A percentile compares a stretch with the other conserved stretches of the same genome.
Conservation (phyloP, 2,888 invertebrate genomes). For the Nemoura dubitans region DNA sequence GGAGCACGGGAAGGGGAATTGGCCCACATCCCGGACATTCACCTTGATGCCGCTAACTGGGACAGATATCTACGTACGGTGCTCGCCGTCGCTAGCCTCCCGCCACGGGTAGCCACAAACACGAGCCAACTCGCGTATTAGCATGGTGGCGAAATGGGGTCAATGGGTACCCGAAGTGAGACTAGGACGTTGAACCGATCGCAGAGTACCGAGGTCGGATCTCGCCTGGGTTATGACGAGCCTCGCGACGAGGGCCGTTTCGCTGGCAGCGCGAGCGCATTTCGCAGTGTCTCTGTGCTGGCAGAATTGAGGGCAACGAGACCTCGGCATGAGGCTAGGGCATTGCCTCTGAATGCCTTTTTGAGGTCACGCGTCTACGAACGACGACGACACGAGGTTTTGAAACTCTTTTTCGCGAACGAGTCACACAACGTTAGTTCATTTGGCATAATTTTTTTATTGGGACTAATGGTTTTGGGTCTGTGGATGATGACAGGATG, state of each 20-base stretch:
- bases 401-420: conserved; percentile 36
- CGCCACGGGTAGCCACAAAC: conserved; percentile 29
- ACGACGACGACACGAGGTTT: conserved; percentile 25
- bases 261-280: conserved; percentile 8
- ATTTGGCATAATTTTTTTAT: neutral
- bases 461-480: neutral
- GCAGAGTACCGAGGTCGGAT: conserved; percentile 57
- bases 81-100: conserved; percentile 40
- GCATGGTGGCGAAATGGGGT: conserved; percentile 43
- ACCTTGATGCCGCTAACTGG: conserved; percentile 55
- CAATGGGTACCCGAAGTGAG: conserved; percentile 44
- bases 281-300: neutral
- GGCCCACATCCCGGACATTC: conserved; percentile 55
- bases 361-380: conserved; percentile 59
- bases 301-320: conserved; percentile 60
- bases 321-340: conserved; percentile 60
- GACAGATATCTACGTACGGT: conserved; percentile 45
- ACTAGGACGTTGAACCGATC: conserved; percentile 51
- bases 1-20: conserved; percentile 33
- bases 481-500: neutral
- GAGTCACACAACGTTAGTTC: neutral
- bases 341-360: conserved; percentile 61
- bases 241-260: conserved; percentile 40
- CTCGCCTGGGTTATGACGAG: conserved; percentile 51
- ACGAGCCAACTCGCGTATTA: conserved; percentile 19